Evolutionary conservation across 1,140 invertebrate species (phyloP).

Genomic region (Drusus annulatus): DNA sequence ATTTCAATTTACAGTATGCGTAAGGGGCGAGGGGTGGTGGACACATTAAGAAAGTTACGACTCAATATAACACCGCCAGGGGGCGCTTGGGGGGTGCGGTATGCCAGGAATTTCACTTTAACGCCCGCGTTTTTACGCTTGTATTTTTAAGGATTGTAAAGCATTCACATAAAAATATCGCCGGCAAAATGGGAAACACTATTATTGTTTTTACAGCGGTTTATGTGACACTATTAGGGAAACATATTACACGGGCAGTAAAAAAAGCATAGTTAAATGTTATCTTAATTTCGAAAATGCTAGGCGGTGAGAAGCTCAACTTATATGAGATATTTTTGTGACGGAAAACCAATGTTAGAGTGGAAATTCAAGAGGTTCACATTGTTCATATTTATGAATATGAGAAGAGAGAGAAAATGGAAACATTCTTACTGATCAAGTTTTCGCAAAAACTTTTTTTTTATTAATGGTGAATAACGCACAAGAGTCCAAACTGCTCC

Average conservation of each 20-base stretch:
- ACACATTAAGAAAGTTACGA: conserved; percentile 27
- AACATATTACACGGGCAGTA: conserved; percentile 16
- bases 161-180: conserved; percentile 29
- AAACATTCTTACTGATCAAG: too few species aligned
- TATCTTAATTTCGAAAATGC: conserved; percentile 1
- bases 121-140: conserved; percentile 10
- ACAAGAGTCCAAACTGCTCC: too few species aligned
- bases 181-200: conserved; percentile 15
- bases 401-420: too few species aligned
- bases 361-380: too few species aligned
- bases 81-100: not conserved
- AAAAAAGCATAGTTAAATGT: not conserved
- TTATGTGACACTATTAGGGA: conserved; percentile 22
- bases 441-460: too few species aligned
- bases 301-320: too few species aligned
- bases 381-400: too few species aligned
- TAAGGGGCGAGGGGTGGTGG: not conserved
- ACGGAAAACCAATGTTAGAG: too few species aligned
- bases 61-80: conserved; percentile 11
- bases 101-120: conserved; percentile 24
- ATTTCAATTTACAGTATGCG: conserved; percentile 28
- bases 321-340: too few species aligned
- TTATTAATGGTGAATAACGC: too few species aligned
- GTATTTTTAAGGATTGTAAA: conserved; percentile 35
- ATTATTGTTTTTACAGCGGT: conserved; percentile 24